phyloP scores from a whole-genome alignment of 2,888 invertebrate genomes.

The Beris morrisii region DNA sequence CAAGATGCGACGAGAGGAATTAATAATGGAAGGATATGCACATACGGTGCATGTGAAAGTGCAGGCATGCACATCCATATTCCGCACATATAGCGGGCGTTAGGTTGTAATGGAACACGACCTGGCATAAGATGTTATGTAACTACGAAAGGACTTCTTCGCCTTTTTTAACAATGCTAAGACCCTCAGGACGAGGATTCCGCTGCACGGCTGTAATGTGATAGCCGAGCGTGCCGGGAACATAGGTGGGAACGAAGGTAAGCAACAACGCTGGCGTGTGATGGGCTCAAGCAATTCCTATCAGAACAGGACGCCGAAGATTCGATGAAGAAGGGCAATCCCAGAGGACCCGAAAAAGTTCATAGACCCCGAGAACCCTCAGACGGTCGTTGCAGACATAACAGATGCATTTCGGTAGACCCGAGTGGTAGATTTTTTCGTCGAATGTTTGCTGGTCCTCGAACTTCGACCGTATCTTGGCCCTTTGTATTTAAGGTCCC shows the following conservation, averaged over 20 bases:
- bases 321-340: conserved; percentile 22
- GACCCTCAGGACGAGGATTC: not conserved
- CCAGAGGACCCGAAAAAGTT: conserved; percentile 36
- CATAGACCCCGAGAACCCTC: conserved; percentile 35
- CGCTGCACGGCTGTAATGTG: conserved; percentile 8
- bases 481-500: conserved; percentile 3
- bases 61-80: conserved; percentile 30
- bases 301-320: conserved; percentile 6
- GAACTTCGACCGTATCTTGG: conserved; percentile 12
- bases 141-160: conserved; percentile 28
- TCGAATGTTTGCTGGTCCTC: conserved; percentile 5
- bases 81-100: too few species aligned
- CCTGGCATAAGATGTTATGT: not conserved
- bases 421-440: not conserved
- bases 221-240: conserved; percentile 6
- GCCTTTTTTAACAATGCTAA: not conserved
- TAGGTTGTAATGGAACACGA: conserved; percentile 16
- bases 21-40: conserved; percentile 34
- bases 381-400: conserved; percentile 34
- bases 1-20: conserved; percentile 7
- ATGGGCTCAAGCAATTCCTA: conserved; percentile 7
- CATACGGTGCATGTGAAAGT: conserved; percentile 26
- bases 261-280: not conserved
- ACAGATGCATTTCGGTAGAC: conserved; percentile 31
- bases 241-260: not conserved